Evolutionary conservation across 2,113 vertebrate genomes (phyloP).

Genomic region (Garra rufa): DNA sequence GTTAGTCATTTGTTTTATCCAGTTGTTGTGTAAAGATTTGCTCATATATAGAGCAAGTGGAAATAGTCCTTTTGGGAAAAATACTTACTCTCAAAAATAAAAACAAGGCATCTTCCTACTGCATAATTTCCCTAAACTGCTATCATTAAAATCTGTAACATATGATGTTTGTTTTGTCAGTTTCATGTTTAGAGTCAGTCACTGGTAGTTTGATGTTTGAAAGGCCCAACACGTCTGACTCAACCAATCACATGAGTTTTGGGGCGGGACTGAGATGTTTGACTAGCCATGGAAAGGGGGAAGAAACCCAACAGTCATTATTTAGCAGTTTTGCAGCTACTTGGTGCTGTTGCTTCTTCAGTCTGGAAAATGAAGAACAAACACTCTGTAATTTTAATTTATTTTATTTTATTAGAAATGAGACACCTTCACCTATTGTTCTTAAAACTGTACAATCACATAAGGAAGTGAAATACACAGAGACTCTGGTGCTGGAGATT

Average conservation of each 20-base stretch:
- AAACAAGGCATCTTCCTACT: neutral
- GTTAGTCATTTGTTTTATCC: neutral
- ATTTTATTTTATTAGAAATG: conserved; percentile 89
- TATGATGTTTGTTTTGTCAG: neutral
- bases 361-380: conserved; percentile 1
- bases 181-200: neutral
- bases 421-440: conserved; percentile 91
- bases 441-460: conserved; percentile 88
- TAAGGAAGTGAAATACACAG: conserved; percentile 66
- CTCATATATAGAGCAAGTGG: neutral
- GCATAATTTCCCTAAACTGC: neutral
- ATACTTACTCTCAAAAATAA: neutral
- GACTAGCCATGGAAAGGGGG: neutral
- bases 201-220: neutral
- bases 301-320: neutral
- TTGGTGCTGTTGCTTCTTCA: neutral
- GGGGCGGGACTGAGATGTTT: neutral
- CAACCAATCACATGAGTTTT: neutral
- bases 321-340: neutral
- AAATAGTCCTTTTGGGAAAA: neutral
- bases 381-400: conserved; percentile 60
- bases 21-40: neutral
- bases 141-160: neutral
- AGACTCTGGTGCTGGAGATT: conserved; percentile 60
- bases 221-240: neutral